These are phyloP conservation scores for Poecile atricapillus DNA, from an alignment of 2,113 vertebrate genomes.

Conservation along the genomic window DNA sequence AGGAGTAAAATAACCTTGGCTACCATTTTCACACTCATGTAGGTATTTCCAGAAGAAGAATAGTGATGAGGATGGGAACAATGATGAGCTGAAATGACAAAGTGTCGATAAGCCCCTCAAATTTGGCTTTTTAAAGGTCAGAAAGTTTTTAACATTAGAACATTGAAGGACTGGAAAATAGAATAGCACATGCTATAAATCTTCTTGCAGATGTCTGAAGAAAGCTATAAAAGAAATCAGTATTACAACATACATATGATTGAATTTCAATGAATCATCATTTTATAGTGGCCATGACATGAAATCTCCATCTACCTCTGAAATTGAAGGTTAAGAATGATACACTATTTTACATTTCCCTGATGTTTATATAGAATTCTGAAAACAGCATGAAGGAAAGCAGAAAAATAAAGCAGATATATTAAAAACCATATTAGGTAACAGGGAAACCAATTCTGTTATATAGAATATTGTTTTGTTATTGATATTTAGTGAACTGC, in stretches of 20 bases:
- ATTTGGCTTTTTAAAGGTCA: slow-evolving; percentile 48
- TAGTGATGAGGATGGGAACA: not conserved
- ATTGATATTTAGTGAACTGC: not conserved
- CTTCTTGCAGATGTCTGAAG: not conserved
- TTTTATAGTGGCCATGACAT: slow-evolving; percentile 16
- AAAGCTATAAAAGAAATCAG: slow-evolving; percentile 38
- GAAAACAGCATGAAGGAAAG: not conserved
- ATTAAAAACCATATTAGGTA: not conserved
- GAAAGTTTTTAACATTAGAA: slow-evolving; percentile 29
- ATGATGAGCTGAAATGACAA: slow-evolving; percentile 10
- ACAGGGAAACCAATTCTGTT: not conserved
- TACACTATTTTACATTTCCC: not conserved
- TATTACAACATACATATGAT: slow-evolving; percentile 26
- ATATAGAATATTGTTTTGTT: not conserved
- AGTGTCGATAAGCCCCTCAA: not conserved
- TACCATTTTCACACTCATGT: not conserved
- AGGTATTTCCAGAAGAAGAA: slow-evolving; percentile 18
- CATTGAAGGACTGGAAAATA: not conserved
- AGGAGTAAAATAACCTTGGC: slow-evolving; percentile 3
- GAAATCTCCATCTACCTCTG: slow-evolving; percentile 4
- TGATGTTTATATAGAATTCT: not conserved
- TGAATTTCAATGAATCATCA: slow-evolving; percentile 42
- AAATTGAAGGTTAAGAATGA: not conserved
- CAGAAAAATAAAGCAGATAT: not conserved
- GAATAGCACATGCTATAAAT: not conserved